Conservation (phyloP, 2,888 invertebrate species). For the Dryocosmus kuriphilus region DNA sequence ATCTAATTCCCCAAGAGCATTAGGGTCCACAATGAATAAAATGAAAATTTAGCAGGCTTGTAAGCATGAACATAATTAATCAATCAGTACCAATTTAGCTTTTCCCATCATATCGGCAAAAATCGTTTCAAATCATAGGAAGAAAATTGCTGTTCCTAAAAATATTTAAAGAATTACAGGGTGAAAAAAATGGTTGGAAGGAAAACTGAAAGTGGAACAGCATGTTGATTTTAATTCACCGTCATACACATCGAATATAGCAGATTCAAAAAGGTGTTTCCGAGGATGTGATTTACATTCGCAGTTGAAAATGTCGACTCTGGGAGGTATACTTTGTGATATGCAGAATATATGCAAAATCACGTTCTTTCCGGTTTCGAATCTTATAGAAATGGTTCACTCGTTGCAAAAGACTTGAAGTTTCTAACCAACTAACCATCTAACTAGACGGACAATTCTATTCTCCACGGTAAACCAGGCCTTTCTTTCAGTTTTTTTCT, state of each 20-base stretch:
- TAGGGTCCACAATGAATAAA: background rate
- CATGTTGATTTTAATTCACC: background rate
- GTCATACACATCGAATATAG: background rate
- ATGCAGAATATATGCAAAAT: background rate
- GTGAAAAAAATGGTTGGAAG: background rate
- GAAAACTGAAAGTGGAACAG: background rate
- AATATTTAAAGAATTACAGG: background rate
- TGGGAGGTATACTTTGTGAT: background rate
- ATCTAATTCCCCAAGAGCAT: background rate
- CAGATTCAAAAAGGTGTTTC: background rate
- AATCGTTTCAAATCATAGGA: background rate
- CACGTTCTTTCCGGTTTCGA: background rate
- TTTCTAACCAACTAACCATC: background rate
- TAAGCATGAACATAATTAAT: background rate
- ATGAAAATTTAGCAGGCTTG: background rate
- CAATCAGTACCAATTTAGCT: too few species aligned
- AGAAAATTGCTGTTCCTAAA: background rate
- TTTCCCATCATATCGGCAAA: too few species aligned
- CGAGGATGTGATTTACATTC: background rate
- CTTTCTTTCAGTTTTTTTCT: background rate
- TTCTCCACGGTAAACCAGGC: background rate
- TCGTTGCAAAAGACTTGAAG: background rate
- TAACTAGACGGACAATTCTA: constrained; percentile 6
- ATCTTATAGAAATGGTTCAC: background rate
- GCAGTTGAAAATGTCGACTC: background rate